A percentile compares a stretch with the other conserved stretches of the same genome.
Evolutionary conservation across 2,888 invertebrate genomes (phyloP).

Genomic region (Spilarctia lutea): DNA sequence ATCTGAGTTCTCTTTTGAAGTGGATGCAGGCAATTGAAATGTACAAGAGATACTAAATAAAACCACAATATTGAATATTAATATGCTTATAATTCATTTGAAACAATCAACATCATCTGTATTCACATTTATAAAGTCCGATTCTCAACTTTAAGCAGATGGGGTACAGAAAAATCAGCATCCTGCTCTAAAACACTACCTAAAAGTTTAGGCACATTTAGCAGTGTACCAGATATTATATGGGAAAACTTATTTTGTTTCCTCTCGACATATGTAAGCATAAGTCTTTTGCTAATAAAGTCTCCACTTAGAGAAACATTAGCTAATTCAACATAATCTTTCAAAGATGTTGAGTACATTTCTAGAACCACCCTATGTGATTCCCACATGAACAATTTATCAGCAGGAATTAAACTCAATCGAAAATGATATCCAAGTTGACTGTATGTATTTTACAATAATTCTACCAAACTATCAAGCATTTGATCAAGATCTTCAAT

Average conservation of each 20-base stretch:
- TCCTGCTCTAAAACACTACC: slow-evolving; percentile 91
- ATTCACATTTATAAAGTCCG: slow-evolving; percentile 51
- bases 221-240: slow-evolving; percentile 90
- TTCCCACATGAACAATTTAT: slow-evolving; percentile 88
- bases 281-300: slow-evolving; percentile 92
- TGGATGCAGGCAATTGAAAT: slow-evolving; percentile 19
- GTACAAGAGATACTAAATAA: slow-evolving; percentile 1
- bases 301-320: slow-evolving; percentile 90
- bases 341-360: slow-evolving; percentile 89
- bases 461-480: slow-evolving; percentile 85
- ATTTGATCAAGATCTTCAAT: slow-evolving; percentile 79
- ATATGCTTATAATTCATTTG: not conserved
- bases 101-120: not conserved
- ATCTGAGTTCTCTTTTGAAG: slow-evolving; percentile 73
- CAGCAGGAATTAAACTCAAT: slow-evolving; percentile 87
- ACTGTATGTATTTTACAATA: slow-evolving; percentile 87
- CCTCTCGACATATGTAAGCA: slow-evolving; percentile 88
- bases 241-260: slow-evolving; percentile 88
- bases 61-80: not conserved
- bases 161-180: slow-evolving; percentile 68
- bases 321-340: slow-evolving; percentile 90
- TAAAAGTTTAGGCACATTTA: slow-evolving; percentile 92
- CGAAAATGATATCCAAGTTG: slow-evolving; percentile 89
- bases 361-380: slow-evolving; percentile 89
- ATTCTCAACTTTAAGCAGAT: slow-evolving; percentile 65